phyloP scores from a whole-genome alignment of 2,888 invertebrate genomes.

The Epistrophe eligans region DNA sequence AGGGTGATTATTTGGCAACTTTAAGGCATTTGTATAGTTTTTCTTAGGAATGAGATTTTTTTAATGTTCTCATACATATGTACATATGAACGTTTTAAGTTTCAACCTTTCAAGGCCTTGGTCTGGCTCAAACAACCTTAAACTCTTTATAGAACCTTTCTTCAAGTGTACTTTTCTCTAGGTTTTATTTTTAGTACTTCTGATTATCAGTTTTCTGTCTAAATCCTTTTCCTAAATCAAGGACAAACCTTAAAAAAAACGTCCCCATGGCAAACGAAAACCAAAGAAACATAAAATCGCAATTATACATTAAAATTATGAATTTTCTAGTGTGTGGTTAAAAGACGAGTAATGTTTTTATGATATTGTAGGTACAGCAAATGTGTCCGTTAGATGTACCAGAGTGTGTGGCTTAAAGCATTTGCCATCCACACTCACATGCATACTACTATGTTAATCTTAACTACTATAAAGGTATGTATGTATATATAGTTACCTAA shows the following conservation, averaged over 20 bases:
- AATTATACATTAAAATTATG: conserved; percentile 67
- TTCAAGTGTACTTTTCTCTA: background rate
- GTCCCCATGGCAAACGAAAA: background rate
- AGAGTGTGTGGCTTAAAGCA: background rate
- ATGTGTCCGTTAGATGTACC: background rate
- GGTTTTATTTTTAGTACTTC: conserved; percentile 8
- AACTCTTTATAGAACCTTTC: background rate
- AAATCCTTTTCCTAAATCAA: conserved; percentile 34
- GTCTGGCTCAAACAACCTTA: background rate
- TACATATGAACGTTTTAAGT: too few species aligned
- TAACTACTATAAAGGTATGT: background rate
- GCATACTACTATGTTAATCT: conserved; percentile 17
- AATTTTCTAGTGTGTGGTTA: conserved; percentile 52
- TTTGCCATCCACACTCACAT: background rate
- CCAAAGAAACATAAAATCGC: conserved; percentile 43
- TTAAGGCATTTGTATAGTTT: too few species aligned
- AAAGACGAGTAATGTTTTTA: conserved; percentile 27
- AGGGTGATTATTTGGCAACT: too few species aligned
- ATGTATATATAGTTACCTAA: background rate
- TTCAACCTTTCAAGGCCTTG: too few species aligned
- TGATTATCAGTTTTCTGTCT: background rate
- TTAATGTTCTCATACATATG: too few species aligned
- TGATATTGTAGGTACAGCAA: conserved; percentile 24
- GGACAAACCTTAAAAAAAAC: background rate
- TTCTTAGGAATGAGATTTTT: too few species aligned